Conservation (phyloP, 2,888 invertebrate genomes). For the Brenthis ino region DNA sequence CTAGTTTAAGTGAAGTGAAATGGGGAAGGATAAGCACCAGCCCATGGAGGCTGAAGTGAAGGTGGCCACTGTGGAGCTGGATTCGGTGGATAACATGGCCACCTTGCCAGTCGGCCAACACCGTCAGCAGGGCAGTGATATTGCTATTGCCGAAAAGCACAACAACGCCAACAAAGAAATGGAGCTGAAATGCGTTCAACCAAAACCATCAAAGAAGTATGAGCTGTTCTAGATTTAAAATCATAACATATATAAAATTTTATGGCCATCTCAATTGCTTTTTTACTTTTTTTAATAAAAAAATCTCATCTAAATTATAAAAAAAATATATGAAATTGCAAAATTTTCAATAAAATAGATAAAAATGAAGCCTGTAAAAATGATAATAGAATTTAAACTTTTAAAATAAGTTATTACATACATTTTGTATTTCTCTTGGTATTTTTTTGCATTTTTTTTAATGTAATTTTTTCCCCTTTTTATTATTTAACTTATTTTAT, state of each 20-base stretch:
- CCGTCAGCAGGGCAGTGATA: conserved; percentile 85
- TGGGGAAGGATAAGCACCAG: conserved; percentile 80
- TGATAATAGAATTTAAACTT: no score
- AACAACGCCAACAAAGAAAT: conserved; percentile 92
- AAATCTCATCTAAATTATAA: no score
- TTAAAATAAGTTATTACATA: no score
- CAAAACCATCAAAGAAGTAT: conserved; percentile 93
- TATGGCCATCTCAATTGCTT: no score
- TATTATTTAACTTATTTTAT: conserved; percentile 26
- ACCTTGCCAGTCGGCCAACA: conserved; percentile 92
- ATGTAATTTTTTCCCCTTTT: not conserved
- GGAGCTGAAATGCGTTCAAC: conserved; percentile 92
- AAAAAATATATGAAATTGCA: no score
- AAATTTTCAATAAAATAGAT: no score
- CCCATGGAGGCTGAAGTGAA: conserved; percentile 89
- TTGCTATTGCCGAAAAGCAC: conserved; percentile 90
- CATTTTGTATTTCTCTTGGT: no score
- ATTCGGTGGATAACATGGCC: conserved; percentile 94
- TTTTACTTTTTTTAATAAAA: no score
- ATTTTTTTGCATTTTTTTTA: no score
- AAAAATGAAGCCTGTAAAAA: no score
- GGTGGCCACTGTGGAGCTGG: conserved; percentile 94
- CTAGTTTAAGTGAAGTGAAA: conserved; percentile 51
- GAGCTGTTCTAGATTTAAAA: conserved; percentile 40
- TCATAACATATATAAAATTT: no score